Conservation (phyloP, 2,888 invertebrate species). For the Diachrysia chrysitis region DNA sequence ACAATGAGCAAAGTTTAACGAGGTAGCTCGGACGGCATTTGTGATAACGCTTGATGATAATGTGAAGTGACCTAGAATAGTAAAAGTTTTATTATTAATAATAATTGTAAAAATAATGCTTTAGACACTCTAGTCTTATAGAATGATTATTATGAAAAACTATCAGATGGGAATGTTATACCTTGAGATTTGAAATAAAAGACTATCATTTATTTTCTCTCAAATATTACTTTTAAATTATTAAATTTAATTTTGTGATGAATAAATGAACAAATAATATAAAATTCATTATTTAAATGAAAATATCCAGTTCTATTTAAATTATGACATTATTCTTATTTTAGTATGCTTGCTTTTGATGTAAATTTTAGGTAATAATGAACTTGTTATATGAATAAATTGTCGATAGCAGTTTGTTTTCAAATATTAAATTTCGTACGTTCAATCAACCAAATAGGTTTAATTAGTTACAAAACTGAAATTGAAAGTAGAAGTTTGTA, state of each 20-base stretch:
- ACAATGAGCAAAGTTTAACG: conserved; percentile 50
- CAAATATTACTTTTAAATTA: not conserved
- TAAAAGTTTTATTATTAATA: conserved; percentile 49
- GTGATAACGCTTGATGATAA: conserved; percentile 74
- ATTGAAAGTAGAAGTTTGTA: conserved; percentile 36
- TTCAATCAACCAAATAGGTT: conserved; percentile 17
- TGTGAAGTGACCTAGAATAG: conserved; percentile 49
- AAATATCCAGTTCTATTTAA: not conserved
- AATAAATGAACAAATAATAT: not conserved
- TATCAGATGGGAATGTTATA: conserved; percentile 18
- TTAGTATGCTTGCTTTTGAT: conserved; percentile 43
- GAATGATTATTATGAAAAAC: conserved; percentile 27
- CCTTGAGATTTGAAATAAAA: conserved; percentile 46
- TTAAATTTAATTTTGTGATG: not conserved
- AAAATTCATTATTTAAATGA: not conserved
- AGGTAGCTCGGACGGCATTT: conserved; percentile 72
- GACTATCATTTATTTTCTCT: not conserved
- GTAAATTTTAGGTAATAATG: conserved; percentile 35
- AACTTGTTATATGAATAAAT: conserved; percentile 46
- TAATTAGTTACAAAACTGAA: conserved; percentile 34
- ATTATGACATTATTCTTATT: not conserved
- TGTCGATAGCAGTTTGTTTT: conserved; percentile 21
- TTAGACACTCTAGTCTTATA: conserved; percentile 42
- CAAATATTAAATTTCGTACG: conserved; percentile 16
- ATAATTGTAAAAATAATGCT: conserved; percentile 50